Evolutionary conservation across 2,113 vertebrate genomes (phyloP).

Genomic region (Prochilodus magdalenae): DNA sequence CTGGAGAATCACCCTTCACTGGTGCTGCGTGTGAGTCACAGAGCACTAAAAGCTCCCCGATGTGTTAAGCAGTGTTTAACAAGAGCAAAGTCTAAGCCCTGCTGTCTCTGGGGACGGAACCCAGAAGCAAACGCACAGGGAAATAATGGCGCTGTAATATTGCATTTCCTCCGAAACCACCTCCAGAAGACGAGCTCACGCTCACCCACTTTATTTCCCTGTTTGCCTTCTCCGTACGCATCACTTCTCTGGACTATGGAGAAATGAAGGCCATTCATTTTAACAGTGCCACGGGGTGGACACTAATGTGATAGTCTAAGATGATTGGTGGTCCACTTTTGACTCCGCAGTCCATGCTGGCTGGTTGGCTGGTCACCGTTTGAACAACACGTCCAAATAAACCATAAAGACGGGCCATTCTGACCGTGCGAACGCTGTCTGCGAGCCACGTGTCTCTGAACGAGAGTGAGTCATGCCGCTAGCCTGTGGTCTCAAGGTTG

Average conservation of each 20-base stretch:
- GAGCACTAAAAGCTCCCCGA: neutral
- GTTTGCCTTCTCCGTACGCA: neutral
- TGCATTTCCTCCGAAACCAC: neutral
- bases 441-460: neutral
- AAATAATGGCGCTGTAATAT: neutral
- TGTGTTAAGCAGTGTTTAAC: conserved; percentile 11
- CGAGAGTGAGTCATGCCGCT: neutral
- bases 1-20: neutral
- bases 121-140: neutral
- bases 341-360: neutral
- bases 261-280: conserved; percentile 3
- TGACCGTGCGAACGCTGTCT: neutral
- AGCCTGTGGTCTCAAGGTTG: neutral
- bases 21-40: neutral
- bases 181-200: neutral
- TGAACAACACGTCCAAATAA: neutral
- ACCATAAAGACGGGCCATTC: neutral
- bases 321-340: neutral
- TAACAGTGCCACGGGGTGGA: neutral
- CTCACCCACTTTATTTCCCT: neutral
- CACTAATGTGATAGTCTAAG: neutral
- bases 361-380: neutral
- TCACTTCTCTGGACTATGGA: conserved; percentile 4
- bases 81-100: neutral
- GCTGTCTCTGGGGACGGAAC: conserved; percentile 1